phyloP scores from a whole-genome alignment of 1,140 invertebrate species.

The Drepana arcuata region DNA sequence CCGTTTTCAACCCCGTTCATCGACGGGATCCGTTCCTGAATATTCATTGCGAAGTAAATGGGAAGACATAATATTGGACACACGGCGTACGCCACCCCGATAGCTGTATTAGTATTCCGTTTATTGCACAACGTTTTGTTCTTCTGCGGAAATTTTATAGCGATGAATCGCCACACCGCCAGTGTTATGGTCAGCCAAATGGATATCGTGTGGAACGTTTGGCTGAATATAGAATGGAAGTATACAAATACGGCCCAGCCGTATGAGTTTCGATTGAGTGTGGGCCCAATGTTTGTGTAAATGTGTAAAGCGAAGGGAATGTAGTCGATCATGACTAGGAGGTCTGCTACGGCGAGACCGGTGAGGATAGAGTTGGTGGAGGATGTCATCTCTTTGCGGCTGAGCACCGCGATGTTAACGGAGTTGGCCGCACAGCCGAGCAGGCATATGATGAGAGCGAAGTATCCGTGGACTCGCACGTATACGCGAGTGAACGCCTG shows the following conservation, averaged over 20 bases:
- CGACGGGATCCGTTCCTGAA: conserved; percentile 33
- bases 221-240: conserved; percentile 87
- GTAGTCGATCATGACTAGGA: conserved; percentile 94
- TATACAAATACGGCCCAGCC: conserved; percentile 86
- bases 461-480: conserved; percentile 57
- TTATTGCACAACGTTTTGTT: conserved; percentile 86
- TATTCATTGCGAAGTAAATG: conserved; percentile 79
- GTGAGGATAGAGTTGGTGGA: conserved; percentile 90
- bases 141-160: conserved; percentile 85
- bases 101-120: conserved; percentile 80
- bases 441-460: conserved; percentile 81
- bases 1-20: conserved; percentile 1
- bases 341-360: conserved; percentile 90
- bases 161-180: conserved; percentile 94
- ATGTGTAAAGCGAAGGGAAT: conserved; percentile 90
- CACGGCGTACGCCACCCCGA: conserved; percentile 83
- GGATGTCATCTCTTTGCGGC: conserved; percentile 89
- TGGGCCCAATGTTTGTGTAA: conserved; percentile 75
- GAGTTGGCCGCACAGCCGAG: conserved; percentile 94
- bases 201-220: conserved; percentile 92
- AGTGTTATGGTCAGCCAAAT: conserved; percentile 94
- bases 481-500: conserved; percentile 54
- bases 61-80: conserved; percentile 90
- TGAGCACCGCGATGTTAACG: conserved; percentile 94
- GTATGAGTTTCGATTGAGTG: conserved; percentile 77